Evolutionary conservation across 2,888 invertebrate genomes (phyloP).

Genomic region (Atethmia centrago): DNA sequence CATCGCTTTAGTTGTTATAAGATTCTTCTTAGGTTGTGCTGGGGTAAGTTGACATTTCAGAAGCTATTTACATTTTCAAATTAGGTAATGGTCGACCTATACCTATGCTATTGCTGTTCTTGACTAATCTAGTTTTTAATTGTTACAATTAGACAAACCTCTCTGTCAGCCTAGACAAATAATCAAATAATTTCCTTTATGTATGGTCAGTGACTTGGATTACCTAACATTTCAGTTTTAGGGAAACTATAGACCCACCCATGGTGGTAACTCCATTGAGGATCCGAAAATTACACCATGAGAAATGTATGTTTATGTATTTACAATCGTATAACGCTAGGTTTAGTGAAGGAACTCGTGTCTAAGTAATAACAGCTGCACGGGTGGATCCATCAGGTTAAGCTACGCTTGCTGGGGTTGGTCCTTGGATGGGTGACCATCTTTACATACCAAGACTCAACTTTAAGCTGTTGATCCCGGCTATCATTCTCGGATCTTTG

Average conservation of each 20-base stretch:
- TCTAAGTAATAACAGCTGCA: too few species aligned
- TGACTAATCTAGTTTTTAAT: neutral
- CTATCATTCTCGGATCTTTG: too few species aligned
- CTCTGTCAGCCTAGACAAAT: neutral
- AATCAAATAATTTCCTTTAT: neutral
- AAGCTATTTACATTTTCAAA: neutral
- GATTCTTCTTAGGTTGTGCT: constrained; percentile 91
- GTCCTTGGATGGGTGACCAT: too few species aligned
- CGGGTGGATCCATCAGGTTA: too few species aligned
- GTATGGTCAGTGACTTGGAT: neutral
- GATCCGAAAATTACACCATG: neutral
- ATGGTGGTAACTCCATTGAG: neutral
- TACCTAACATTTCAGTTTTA: neutral
- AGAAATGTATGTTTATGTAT: neutral
- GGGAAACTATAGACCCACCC: neutral
- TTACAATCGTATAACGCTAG: neutral
- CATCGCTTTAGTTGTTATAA: constrained; percentile 88
- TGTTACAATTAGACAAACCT: neutral
- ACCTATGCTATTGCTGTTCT: neutral
- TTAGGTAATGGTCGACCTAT: neutral
- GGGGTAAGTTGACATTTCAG: constrained; percentile 86
- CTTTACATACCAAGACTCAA: too few species aligned
- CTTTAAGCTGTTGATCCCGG: too few species aligned
- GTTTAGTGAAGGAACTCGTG: too few species aligned
- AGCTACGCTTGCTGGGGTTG: too few species aligned